Conservation (phyloP, 2,113 vertebrate genomes). For the Anoura caudifer region DNA sequence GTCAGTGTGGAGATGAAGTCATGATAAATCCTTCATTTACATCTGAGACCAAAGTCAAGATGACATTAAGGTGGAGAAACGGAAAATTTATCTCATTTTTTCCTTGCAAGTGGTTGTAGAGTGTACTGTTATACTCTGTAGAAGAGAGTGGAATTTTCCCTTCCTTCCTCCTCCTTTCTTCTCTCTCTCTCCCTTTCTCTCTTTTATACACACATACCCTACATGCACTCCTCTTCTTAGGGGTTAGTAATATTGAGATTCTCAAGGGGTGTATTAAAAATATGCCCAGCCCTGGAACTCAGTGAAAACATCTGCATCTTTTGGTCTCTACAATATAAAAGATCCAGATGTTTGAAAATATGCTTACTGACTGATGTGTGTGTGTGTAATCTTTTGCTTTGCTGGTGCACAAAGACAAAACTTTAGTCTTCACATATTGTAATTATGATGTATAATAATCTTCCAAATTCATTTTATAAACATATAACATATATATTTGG, state of each 20-base stretch:
- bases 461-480: neutral
- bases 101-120: neutral
- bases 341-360: conserved; percentile 53
- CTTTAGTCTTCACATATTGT: neutral
- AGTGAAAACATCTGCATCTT: conserved; percentile 45
- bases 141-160: neutral
- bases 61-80: neutral
- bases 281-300: conserved; percentile 22
- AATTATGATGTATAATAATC: neutral
- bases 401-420: neutral
- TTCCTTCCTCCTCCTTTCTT: neutral
- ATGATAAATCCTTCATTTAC: neutral
- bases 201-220: neutral
- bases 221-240: neutral
- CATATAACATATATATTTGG: neutral
- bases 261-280: conserved; percentile 27
- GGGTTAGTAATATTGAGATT: neutral
- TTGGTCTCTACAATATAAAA: neutral
- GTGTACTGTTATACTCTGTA: neutral
- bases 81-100: neutral
- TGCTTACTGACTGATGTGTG: neutral
- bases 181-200: too few species aligned
- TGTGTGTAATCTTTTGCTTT: neutral
- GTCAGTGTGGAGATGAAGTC: neutral
- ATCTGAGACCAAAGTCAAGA: neutral